Percentiles rank a stretch among this genome's conserved stretches.
Conservation (phyloP, 2,888 invertebrate species). For the Lepetodrilus schrolli region DNA sequence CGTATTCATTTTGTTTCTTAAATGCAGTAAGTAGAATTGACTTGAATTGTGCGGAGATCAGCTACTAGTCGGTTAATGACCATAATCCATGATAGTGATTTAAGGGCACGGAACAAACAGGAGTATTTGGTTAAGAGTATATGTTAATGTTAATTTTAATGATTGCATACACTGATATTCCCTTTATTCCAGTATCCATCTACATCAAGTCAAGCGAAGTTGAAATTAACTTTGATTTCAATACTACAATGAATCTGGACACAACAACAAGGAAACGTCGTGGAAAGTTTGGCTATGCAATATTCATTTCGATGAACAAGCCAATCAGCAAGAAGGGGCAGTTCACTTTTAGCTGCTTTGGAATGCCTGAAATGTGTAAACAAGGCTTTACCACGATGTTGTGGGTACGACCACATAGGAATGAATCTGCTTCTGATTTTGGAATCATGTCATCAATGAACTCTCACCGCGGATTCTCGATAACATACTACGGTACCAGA, state of each 20-base stretch:
- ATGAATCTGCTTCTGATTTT: neutral
- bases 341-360: constrained; percentile 40
- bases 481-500: neutral
- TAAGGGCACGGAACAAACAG: no score
- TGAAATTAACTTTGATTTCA: constrained; percentile 23
- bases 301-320: neutral
- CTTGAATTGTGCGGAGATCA: no score
- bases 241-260: neutral
- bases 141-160: no score
- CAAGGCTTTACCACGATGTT: constrained; percentile 39
- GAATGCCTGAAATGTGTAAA: constrained; percentile 33
- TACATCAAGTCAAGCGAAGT: neutral
- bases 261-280: neutral
- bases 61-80: no score
- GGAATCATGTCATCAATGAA: constrained; percentile 24
- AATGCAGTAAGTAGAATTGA: no score
- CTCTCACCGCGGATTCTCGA: constrained; percentile 6
- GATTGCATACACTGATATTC: no score
- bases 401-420: constrained; percentile 35
- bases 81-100: no score
- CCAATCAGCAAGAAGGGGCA: constrained; percentile 30
- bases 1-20: no score
- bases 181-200: neutral
- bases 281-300: constrained; percentile 26
- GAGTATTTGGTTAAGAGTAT: no score